A percentile compares a stretch with the other conserved stretches of the same genome.
These are phyloP conservation scores for Trinectes maculatus DNA, from an alignment of 2,113 vertebrate species.

Conservation along the genomic window DNA sequence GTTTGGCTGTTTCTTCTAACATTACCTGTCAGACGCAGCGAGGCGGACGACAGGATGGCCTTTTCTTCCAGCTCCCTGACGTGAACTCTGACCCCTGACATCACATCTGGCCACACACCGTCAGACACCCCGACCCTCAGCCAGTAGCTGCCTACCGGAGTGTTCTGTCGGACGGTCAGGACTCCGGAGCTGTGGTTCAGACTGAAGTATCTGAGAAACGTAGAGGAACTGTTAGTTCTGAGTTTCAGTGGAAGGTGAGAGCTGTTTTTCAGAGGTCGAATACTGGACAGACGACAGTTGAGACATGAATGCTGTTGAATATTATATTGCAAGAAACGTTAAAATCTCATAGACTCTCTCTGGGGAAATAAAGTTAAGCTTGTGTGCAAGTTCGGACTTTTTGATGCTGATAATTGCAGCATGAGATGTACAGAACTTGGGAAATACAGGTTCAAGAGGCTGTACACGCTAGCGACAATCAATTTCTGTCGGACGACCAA, in stretches of 20 bases:
- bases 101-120: conserved; percentile 88
- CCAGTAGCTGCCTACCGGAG: conserved; percentile 84
- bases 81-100: conserved; percentile 85
- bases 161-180: conserved; percentile 80
- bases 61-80: conserved; percentile 85
- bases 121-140: conserved; percentile 88
- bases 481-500: no score
- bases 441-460: no score
- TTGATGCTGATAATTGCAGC: no score
- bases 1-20: background rate
- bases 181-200: conserved; percentile 87
- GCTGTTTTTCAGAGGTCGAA: no score
- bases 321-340: no score
- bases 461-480: no score
- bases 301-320: no score
- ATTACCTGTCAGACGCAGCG: conserved; percentile 85
- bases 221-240: conserved; percentile 24
- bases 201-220: conserved; percentile 83
- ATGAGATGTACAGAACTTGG: no score
- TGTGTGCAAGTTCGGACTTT: no score
- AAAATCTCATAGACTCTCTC: no score
- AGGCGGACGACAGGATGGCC: conserved; percentile 85
- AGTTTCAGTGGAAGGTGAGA: conserved; percentile 20
- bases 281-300: no score
- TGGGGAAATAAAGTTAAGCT: no score